These are phyloP conservation scores for Axea sp. DNA, from an alignment of 2,888 invertebrate species.

Conservation along the genomic window DNA sequence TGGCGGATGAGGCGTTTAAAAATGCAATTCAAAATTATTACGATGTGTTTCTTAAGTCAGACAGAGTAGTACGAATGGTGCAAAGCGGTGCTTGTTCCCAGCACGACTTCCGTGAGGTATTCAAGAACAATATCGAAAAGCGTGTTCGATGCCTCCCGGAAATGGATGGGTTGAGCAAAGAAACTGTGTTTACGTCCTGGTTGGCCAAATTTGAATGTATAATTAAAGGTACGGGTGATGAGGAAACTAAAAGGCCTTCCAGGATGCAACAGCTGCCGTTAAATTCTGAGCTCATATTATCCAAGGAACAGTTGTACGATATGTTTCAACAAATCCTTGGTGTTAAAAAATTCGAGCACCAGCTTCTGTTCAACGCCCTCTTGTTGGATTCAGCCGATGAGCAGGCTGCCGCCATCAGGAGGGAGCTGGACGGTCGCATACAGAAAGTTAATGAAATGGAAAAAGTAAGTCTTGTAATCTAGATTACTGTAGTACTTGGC, in stretches of 20 bases:
- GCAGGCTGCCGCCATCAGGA: slow-evolving; percentile 98
- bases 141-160: slow-evolving; percentile 98
- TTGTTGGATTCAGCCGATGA: slow-evolving; percentile 99
- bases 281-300: slow-evolving; percentile 96
- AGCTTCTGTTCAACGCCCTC: slow-evolving; percentile 98
- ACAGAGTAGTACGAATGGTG: slow-evolving; percentile 97
- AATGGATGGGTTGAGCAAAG: slow-evolving; percentile 99
- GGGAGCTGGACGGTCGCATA: slow-evolving; percentile 98
- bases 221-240: slow-evolving; percentile 94
- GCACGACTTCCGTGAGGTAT: slow-evolving; percentile 99
- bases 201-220: slow-evolving; percentile 99
- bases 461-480: slow-evolving; percentile 83
- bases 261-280: slow-evolving; percentile 93
- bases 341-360: slow-evolving; percentile 99
- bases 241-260: slow-evolving; percentile 91
- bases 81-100: slow-evolving; percentile 98
- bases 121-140: slow-evolving; percentile 98
- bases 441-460: slow-evolving; percentile 98
- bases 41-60: slow-evolving; percentile 98
- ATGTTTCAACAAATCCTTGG: slow-evolving; percentile 99
- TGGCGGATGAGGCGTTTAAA: slow-evolving; percentile 98
- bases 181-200: slow-evolving; percentile 99
- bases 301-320: slow-evolving; percentile 99
- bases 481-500: background rate
- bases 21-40: slow-evolving; percentile 98